These are phyloP conservation scores for Drosophila arawakana DNA, from an alignment of 1,140 invertebrate genomes.

Conservation along the genomic window DNA sequence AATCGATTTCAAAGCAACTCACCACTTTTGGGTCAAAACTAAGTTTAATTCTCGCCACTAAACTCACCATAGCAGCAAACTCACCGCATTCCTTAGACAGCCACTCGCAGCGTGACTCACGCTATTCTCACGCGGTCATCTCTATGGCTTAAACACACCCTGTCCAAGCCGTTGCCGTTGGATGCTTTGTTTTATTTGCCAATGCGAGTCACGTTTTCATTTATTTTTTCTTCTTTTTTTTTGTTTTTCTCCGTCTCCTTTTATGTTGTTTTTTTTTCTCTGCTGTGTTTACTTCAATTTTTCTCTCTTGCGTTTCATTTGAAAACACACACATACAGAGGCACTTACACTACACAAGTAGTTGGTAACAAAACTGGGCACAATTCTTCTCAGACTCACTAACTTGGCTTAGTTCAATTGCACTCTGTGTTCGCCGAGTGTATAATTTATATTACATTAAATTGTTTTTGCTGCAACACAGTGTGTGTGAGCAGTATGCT, in stretches of 20 bases:
- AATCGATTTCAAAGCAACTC: not conserved
- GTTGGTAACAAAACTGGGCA: too few relatives aligned
- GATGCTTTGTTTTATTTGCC: conserved; percentile 77
- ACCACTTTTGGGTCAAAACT: not conserved
- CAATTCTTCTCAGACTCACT: not conserved
- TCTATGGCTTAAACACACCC: conserved; percentile 40
- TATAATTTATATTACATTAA: conserved; percentile 81
- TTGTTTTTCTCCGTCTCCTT: conserved; percentile 1
- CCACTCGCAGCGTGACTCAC: conserved; percentile 22
- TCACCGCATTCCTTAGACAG: not conserved
- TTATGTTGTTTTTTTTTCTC: not conserved
- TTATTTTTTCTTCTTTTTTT: conserved; percentile 31
- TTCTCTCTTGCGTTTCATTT: conserved; percentile 37
- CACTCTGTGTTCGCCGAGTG: conserved; percentile 28
- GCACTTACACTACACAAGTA: too few relatives aligned
- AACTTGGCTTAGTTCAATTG: conserved; percentile 6
- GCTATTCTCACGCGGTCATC: conserved; percentile 37
- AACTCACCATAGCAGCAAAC: conserved; percentile 8
- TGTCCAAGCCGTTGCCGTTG: conserved; percentile 34
- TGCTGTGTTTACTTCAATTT: conserved; percentile 9
- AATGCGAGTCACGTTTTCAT: conserved; percentile 79
- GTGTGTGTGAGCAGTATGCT: conserved; percentile 1
- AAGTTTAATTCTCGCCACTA: not conserved
- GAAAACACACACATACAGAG: conserved; percentile 24
- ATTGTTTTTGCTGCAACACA: not conserved